Conservation (phyloP, 2,888 invertebrate species). For the Synergus umbraculus region DNA sequence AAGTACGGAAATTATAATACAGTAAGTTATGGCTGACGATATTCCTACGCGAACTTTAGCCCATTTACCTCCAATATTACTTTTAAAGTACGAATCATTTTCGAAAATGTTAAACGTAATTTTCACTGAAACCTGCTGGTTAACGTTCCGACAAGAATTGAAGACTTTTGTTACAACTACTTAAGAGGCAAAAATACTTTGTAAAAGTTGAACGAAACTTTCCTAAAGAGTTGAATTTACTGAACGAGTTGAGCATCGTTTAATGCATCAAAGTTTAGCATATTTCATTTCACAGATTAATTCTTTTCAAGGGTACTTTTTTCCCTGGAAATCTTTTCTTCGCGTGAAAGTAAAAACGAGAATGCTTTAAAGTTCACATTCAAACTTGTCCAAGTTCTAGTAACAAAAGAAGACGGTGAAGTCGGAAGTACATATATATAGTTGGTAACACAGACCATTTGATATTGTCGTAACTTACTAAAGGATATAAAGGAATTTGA, state of each 20-base stretch:
- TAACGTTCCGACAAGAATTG: neutral
- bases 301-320: neutral
- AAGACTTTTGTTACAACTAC: neutral
- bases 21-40: constrained; percentile 30
- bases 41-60: constrained; percentile 24
- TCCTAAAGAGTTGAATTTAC: neutral
- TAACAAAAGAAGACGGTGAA: neutral
- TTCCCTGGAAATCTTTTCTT: neutral
- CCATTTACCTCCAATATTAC: constrained; percentile 28
- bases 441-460: neutral
- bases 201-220: neutral
- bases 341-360: neutral
- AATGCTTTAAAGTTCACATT: neutral
- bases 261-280: neutral
- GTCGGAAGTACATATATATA: neutral
- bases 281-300: neutral
- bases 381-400: neutral
- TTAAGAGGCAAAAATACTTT: neutral
- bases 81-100: constrained; percentile 37
- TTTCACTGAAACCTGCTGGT: constrained; percentile 11
- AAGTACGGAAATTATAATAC: constrained; percentile 41
- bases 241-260: neutral
- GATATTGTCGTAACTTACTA: no score
- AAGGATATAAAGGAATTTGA: no score
- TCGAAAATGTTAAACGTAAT: constrained; percentile 21